These are phyloP conservation scores for Dynastes hyllus DNA, from an alignment of 2,888 invertebrate species.

Conservation along the genomic window DNA sequence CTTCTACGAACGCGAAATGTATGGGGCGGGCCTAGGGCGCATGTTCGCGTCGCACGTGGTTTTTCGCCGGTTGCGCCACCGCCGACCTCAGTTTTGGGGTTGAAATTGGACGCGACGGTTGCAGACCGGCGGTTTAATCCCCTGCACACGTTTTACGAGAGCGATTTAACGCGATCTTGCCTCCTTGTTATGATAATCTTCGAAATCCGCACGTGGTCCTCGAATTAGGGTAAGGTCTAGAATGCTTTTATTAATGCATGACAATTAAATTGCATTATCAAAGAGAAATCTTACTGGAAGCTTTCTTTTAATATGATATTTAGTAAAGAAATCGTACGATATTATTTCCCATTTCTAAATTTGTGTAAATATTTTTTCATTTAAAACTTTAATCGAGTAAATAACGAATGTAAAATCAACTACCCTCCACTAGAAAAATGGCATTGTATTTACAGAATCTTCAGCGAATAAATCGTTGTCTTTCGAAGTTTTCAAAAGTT, in stretches of 20 bases:
- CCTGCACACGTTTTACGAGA: not conserved
- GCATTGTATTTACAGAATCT: too few species aligned
- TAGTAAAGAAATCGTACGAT: too few species aligned
- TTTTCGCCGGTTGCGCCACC: constrained; percentile 56
- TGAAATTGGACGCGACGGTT: constrained; percentile 53
- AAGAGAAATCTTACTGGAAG: too few species aligned
- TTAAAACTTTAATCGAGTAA: too few species aligned
- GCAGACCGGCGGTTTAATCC: constrained; percentile 11
- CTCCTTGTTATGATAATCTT: not conserved
- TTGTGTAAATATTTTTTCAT: too few species aligned
- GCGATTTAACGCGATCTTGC: constrained; percentile 25
- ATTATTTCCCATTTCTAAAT: too few species aligned
- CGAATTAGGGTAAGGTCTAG: constrained; percentile 31
- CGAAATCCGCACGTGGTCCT: not conserved
- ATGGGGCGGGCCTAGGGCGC: constrained; percentile 50
- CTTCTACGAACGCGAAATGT: constrained; percentile 27
- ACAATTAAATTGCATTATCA: not conserved
- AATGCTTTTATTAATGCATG: constrained; percentile 36
- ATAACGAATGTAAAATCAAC: too few species aligned
- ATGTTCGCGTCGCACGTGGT: constrained; percentile 57
- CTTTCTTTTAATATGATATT: too few species aligned
- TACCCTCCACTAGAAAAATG: too few species aligned
- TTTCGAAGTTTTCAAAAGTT: too few species aligned
- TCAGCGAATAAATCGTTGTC: too few species aligned
- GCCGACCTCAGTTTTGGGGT: constrained; percentile 55